Evolutionary conservation across 2,888 invertebrate genomes (phyloP), one percentile per base, ranked within the genome.

Genomic region (Dendrolimus pini): DNA sequence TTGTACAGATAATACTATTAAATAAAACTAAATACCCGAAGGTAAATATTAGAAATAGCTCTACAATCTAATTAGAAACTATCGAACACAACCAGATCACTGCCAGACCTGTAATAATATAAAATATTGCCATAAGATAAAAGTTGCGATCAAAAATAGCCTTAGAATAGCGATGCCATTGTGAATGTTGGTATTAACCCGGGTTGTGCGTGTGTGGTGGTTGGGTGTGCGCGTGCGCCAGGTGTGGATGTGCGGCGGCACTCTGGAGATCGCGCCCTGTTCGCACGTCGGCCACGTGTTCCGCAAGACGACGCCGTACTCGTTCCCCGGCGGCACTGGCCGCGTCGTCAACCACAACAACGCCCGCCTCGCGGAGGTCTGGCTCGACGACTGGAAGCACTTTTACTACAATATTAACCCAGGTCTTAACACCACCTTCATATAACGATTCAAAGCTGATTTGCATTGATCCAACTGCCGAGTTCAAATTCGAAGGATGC

Each of bases 401-500:
- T 98, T 98, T 95, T 98, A 97, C 95, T 98, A 97, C 95, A 97
- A 96, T 93, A 97, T 98, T 93, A 98, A 98, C 93, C 98, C 98
- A 95, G 97, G 98, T 97, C 47, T 9, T 47, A 47, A 47, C 47
- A 47, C 47, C 47, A 12, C 47, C 12, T 30, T 30, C 6, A 6
- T 92, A 63, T 58, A 62, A 58, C 30, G 30, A 30, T 30, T 30
- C 6, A 30, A 30, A 30, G 30, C 30, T 30, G 30, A 30, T 30
- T 0, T 30, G 3, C 30, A 30, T 30, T 30, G 30, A 30, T 30
- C 30, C 30, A 30, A 30, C 30, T 30, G 3, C 30, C 30, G 30
- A 30, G 6, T 30, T 30, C 30, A 30, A 30, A 30, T 30, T 6
- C 6, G 30, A 30, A 30, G 6, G 30, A 30, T 6, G 30, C 30